These are phyloP conservation scores for Muscidifurax raptorellus DNA, from an alignment of 1,140 invertebrate species.

Conservation along the genomic window DNA sequence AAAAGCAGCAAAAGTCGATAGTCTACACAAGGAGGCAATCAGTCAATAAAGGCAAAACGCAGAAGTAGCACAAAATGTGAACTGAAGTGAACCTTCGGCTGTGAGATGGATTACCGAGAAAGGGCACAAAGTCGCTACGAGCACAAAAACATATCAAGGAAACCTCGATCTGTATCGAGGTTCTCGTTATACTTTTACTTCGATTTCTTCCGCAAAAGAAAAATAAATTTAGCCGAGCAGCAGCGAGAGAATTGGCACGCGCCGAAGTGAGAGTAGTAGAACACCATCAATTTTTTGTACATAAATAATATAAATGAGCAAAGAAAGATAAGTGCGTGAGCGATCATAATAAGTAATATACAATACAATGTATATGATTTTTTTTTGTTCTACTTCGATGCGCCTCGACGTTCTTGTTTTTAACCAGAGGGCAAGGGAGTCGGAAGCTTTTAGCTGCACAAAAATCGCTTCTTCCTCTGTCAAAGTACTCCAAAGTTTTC, in stretches of 20 bases:
- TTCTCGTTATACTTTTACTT: neutral
- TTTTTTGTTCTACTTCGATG: conserved; percentile 41
- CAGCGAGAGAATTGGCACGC: conserved; percentile 26
- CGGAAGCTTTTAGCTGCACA: neutral
- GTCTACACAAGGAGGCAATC: neutral
- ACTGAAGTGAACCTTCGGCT: neutral
- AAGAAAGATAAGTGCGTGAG: conserved; percentile 11
- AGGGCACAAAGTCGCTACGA: neutral
- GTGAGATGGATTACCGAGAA: conserved; percentile 18
- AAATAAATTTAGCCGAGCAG: neutral
- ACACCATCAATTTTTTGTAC: conserved; percentile 43
- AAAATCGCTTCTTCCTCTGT: neutral
- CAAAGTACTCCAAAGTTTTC: neutral
- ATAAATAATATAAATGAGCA: conserved; percentile 34
- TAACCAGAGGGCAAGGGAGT: neutral
- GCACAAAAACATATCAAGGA: neutral
- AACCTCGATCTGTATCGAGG: neutral
- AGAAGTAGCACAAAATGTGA: neutral
- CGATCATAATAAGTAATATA: conserved; percentile 34
- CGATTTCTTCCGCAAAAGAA: neutral
- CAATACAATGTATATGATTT: conserved; percentile 35
- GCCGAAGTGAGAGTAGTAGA: conserved; percentile 12
- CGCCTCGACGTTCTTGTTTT: conserved; percentile 21
- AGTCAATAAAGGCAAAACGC: neutral
- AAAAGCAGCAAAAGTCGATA: neutral